Conservation (phyloP, 2,797 vertebrate species). For the Ptychobarbus kaznakovi region DNA sequence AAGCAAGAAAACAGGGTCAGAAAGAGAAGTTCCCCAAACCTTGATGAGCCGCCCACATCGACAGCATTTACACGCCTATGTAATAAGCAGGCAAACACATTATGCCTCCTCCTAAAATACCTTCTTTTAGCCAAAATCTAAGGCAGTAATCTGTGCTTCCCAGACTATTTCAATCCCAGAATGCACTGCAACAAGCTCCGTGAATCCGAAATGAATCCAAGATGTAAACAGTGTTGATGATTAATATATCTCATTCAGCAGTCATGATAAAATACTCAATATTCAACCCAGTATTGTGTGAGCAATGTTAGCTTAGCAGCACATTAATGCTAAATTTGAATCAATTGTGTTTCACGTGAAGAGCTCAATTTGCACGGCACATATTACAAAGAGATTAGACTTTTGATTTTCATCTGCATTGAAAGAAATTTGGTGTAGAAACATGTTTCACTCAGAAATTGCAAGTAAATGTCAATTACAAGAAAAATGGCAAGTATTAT, state of each 20-base stretch:
- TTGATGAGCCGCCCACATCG: neutral
- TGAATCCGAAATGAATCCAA: neutral
- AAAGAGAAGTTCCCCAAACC: neutral
- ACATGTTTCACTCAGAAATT: neutral
- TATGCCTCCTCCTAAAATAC: neutral
- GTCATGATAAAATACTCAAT: neutral
- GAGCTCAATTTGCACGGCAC: neutral
- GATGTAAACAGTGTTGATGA: neutral
- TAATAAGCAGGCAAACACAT: conserved; percentile 3
- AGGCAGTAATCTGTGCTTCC: neutral
- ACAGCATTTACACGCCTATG: neutral
- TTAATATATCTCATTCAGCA: neutral
- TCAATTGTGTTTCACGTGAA: neutral
- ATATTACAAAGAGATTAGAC: neutral
- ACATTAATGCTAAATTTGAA: neutral
- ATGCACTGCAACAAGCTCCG: neutral
- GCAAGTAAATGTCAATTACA: neutral
- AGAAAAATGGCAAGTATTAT: too few relatives aligned
- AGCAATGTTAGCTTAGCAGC: neutral
- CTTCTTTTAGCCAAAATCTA: conserved; percentile 5
- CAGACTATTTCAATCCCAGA: neutral
- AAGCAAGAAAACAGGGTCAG: neutral
- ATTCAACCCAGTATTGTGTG: neutral
- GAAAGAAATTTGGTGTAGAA: neutral
- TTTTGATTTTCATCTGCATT: too few relatives aligned